A percentile compares a stretch with the other conserved stretches of the same genome.
Conservation (phyloP, 2,888 invertebrate genomes). For the Sialis fuliginosa region DNA sequence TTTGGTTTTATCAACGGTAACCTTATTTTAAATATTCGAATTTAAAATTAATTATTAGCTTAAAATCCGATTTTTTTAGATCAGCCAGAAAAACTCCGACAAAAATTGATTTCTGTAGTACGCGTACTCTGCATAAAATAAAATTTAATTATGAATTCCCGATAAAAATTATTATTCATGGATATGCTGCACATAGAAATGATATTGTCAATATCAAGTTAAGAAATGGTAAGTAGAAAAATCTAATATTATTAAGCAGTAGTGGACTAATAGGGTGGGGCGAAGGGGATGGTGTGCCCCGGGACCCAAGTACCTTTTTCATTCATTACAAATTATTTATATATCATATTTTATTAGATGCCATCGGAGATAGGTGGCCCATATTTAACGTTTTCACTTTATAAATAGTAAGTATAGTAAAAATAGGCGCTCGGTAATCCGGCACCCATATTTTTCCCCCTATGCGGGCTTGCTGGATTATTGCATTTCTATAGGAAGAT, state of each 20-base stretch:
- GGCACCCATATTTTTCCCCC: too few relatives aligned
- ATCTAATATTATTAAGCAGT: background rate
- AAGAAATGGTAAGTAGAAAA: constrained; percentile 29
- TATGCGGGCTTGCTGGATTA: too few relatives aligned
- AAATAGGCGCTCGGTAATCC: too few relatives aligned
- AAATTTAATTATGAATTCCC: constrained; percentile 29
- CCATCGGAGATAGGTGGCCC: too few relatives aligned
- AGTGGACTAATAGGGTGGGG: too few relatives aligned
- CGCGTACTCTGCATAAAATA: constrained; percentile 23
- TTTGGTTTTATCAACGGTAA: constrained; percentile 44
- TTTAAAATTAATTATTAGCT: background rate
- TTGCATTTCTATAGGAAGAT: too few relatives aligned
- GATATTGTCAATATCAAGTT: constrained; percentile 40
- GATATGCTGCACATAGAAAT: constrained; percentile 41
- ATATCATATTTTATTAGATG: too few relatives aligned
- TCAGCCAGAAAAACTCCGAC: constrained; percentile 26
- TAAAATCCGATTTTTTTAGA: constrained; percentile 15
- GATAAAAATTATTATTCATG: constrained; percentile 40
- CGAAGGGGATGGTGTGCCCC: too few relatives aligned
- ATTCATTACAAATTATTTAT: too few relatives aligned
- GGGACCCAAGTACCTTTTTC: too few relatives aligned
- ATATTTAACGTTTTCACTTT: too few relatives aligned
- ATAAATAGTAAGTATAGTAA: too few relatives aligned
- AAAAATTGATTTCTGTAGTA: constrained; percentile 23
- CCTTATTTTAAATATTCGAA: constrained; percentile 8